These are phyloP conservation scores for Peromyscus nudipes DNA, from an alignment of 2,797 vertebrate species.

Conservation along the genomic window DNA sequence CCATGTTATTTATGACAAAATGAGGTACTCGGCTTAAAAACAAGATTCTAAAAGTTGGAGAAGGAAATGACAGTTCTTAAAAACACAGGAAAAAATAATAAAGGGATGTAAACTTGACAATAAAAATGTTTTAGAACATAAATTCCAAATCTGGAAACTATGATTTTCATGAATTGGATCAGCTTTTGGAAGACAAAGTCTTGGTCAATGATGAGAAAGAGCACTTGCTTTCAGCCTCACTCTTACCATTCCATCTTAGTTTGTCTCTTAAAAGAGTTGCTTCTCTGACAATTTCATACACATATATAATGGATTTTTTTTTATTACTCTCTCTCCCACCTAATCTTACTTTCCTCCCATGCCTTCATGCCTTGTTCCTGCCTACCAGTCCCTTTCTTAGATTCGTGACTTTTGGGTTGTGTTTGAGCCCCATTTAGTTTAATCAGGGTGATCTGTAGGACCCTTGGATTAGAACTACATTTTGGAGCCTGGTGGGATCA, in stretches of 20 bases:
- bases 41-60: not conserved
- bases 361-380: not conserved
- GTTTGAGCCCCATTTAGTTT: not conserved
- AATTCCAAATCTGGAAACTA: not conserved
- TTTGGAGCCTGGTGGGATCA: not conserved
- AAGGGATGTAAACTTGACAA: not conserved
- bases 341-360: not conserved
- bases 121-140: not conserved
- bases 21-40: not conserved
- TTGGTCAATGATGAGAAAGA: not conserved
- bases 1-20: not conserved
- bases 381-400: not conserved
- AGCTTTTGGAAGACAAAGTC: not conserved
- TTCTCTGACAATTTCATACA: not conserved
- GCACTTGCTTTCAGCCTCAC: not conserved
- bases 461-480: not conserved
- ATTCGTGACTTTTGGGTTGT: not conserved
- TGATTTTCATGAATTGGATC: not conserved
- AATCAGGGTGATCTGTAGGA: too few relatives aligned
- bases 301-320: not conserved
- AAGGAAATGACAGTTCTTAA: not conserved
- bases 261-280: not conserved
- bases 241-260: not conserved
- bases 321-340: not conserved
- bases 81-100: not conserved